Evolutionary conservation across 2,888 invertebrate genomes (phyloP), one percentile per base, ranked within the genome.

Genomic region (Andrena haemorrhoa): DNA sequence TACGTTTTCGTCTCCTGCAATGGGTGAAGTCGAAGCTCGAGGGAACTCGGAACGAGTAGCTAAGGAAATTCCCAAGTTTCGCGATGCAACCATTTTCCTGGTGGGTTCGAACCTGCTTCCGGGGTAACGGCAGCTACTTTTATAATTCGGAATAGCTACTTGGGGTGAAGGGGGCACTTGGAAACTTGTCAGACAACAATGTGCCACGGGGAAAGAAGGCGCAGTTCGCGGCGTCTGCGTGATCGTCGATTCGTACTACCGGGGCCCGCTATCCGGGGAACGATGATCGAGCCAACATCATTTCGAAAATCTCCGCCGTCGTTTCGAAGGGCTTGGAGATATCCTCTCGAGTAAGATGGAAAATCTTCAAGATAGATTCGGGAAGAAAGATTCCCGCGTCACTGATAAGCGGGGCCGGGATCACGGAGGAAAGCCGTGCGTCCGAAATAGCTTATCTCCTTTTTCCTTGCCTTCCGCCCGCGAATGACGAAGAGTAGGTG

Each of bases 401-500:
- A 2, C 66, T 75, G 89, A 89, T 89, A 89, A 89, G 86, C 75
- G 31, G 68, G 66, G 60, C 35, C 16, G 75, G 83, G 83, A 85
- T 86, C 79, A 75, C 73, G 75, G 68, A 26, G 61, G 58, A 75
- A 75, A 75, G 65, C 79, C 79, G 77, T 71, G 78, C 71, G 63
- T 12, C 66, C 83, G 86, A 84, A 84, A 89, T 84, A 82, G 70
- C 88, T 88, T 89, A 89, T 89, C 89, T 85, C 26, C 82, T 73
- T 79, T 75, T 85, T 77, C 75, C 73, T 58, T 29, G 64, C 64
- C 51, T 51, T 41, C 68, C 69, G 56, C 69, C 53, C 56, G 60
- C 75, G 71, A 83, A 87, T 89, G 88, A 88, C 86, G 87, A 82
- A 85, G 84, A 84, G 84, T 78, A 82, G 84, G 89, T 86, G 89